Evolutionary conservation across 2,888 invertebrate genomes (phyloP).

Genomic region (Micoletzkya japonica): DNA sequence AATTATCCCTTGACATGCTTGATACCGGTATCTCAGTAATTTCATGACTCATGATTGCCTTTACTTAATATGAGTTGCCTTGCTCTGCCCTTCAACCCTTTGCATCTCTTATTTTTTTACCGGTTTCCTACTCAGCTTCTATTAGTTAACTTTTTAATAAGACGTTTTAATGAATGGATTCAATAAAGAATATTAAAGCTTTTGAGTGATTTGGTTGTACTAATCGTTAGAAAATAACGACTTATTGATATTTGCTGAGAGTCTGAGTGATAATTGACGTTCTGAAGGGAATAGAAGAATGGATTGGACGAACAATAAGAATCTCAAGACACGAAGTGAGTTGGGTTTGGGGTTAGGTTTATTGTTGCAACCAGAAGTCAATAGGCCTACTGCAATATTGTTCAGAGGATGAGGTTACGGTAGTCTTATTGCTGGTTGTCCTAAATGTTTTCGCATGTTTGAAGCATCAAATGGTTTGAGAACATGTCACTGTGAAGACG

Average conservation of each 20-base stretch:
- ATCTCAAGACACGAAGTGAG: no score
- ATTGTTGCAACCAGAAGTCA: no score
- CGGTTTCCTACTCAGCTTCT: neutral
- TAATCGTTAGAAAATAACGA: no score
- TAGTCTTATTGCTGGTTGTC: neutral
- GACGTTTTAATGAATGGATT: neutral
- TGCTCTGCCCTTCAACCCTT: neutral
- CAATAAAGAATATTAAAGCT: no score
- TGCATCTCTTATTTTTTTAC: neutral
- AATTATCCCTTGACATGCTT: no score
- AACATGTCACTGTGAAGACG: neutral
- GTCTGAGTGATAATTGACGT: no score
- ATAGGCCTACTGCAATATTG: no score
- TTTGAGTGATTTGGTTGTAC: no score
- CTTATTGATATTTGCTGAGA: no score
- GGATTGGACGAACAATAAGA: no score
- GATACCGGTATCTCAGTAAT: slow-evolving; percentile 17
- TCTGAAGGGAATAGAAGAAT: no score
- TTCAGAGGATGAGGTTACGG: neutral
- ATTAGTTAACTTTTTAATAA: neutral
- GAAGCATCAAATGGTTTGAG: neutral
- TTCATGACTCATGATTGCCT: neutral
- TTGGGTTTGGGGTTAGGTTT: no score
- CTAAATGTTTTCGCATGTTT: neutral
- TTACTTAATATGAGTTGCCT: neutral